These are phyloP conservation scores for Melanaphis sacchari DNA, from an alignment of 1,140 invertebrate species.

Conservation along the genomic window DNA sequence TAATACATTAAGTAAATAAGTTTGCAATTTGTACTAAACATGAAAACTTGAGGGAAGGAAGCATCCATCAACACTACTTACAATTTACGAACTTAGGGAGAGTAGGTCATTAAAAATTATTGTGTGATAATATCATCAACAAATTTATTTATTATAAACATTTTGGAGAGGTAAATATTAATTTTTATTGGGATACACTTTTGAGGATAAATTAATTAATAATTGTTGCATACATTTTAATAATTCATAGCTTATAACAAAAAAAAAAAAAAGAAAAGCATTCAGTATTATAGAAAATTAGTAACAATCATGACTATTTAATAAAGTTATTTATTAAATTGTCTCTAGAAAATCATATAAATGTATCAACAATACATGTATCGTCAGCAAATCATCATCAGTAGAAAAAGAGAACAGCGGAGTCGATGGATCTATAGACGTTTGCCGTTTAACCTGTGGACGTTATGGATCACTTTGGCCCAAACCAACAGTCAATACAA, in stretches of 20 bases:
- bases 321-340: neutral
- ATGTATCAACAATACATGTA: slow-evolving; percentile 62
- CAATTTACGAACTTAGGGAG: too few relatives aligned
- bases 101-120: too few relatives aligned
- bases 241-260: neutral
- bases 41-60: too few relatives aligned
- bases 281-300: neutral
- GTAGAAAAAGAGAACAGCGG: slow-evolving; percentile 34
- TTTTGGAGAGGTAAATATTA: too few relatives aligned
- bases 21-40: too few relatives aligned
- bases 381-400: slow-evolving; percentile 58
- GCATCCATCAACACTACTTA: too few relatives aligned
- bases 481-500: slow-evolving; percentile 68
- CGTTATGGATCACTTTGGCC: slow-evolving; percentile 75
- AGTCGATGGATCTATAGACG: slow-evolving; percentile 61
- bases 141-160: too few relatives aligned
- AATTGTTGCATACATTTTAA: neutral
- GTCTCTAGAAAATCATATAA: slow-evolving; percentile 55
- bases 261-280: too few relatives aligned
- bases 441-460: slow-evolving; percentile 74
- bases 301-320: too few relatives aligned
- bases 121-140: too few relatives aligned
- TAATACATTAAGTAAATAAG: too few relatives aligned
- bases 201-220: neutral
- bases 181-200: neutral